phyloP scores from a whole-genome alignment of 2,797 vertebrate species.

The Gallinago solitaria region DNA sequence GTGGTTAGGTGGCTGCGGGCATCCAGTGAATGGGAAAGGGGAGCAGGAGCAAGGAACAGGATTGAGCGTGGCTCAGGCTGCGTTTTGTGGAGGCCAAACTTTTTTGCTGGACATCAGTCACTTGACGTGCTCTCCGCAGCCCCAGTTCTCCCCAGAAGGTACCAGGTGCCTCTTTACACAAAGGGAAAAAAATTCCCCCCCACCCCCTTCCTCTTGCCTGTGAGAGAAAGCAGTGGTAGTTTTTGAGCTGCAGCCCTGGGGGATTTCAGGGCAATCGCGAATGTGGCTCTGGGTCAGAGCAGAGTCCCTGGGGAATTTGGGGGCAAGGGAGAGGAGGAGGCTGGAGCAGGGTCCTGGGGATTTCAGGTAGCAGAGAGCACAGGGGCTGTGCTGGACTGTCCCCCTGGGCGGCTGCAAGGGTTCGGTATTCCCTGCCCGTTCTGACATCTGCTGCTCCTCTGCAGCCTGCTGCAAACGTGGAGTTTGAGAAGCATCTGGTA shows the following conservation, averaged over 20 bases:
- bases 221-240: neutral
- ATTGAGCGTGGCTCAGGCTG: neutral
- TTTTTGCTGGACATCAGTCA: rapidly evolving
- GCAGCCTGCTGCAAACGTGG: rapidly evolving
- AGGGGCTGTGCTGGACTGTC: rapidly evolving
- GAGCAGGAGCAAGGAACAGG: neutral
- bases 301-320: slow-evolving; percentile 61
- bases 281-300: neutral
- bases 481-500: neutral
- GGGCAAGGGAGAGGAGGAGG: neutral
- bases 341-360: neutral
- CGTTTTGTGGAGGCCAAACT: neutral
- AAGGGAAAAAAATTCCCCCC: neutral
- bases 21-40: neutral
- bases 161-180: neutral
- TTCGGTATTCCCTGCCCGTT: neutral
- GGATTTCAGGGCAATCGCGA: slow-evolving; percentile 47
- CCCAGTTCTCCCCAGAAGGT: neutral
- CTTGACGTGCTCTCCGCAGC: neutral
- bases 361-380: neutral
- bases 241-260: slow-evolving; percentile 26
- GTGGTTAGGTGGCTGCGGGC: neutral
- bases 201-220: neutral
- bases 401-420: rapidly evolving
- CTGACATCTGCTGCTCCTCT: neutral